These are phyloP conservation scores for Tenthredo scrophulariae DNA, from an alignment of 2,888 invertebrate genomes.

Conservation along the genomic window DNA sequence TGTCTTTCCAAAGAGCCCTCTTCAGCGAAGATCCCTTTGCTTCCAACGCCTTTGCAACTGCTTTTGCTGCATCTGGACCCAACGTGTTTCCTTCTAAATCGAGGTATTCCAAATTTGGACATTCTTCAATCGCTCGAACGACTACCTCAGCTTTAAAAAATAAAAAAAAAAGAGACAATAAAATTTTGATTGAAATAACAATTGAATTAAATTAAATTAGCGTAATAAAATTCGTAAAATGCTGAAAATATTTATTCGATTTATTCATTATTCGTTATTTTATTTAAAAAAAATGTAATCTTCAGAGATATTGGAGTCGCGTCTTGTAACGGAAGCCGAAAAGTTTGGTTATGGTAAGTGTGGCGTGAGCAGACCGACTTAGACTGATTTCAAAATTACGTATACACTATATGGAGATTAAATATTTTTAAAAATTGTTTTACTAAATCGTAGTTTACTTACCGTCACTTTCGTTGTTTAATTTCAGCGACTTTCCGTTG, in stretches of 20 bases:
- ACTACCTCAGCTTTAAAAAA: slow-evolving; percentile 85
- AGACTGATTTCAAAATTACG: background rate
- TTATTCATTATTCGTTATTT: background rate
- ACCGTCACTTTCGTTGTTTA: slow-evolving; percentile 91
- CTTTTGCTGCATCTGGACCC: slow-evolving; percentile 93
- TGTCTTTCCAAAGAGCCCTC: slow-evolving; percentile 94
- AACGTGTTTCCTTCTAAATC: slow-evolving; percentile 96
- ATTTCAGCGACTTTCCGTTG: slow-evolving; percentile 88
- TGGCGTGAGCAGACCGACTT: background rate
- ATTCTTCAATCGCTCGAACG: slow-evolving; percentile 87
- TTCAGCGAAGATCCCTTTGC: slow-evolving; percentile 88
- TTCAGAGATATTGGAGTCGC: background rate
- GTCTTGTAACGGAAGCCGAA: slow-evolving; percentile 16
- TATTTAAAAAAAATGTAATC: background rate
- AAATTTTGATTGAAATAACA: background rate
- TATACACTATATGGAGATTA: slow-evolving; percentile 17
- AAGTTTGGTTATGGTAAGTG: slow-evolving; percentile 51
- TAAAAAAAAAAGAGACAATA: slow-evolving; percentile 33
- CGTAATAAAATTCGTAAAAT: background rate
- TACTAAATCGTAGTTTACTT: slow-evolving; percentile 68
- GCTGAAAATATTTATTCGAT: background rate
- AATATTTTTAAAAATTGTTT: slow-evolving; percentile 35
- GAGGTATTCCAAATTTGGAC: slow-evolving; percentile 85
- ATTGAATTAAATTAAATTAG: slow-evolving; percentile 41
- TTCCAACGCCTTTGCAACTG: slow-evolving; percentile 89